Percentiles rank a stretch among this genome's conserved stretches.
Evolutionary conservation across 2,113 vertebrate species (phyloP).

Genomic region (Collichthys lucidus): DNA sequence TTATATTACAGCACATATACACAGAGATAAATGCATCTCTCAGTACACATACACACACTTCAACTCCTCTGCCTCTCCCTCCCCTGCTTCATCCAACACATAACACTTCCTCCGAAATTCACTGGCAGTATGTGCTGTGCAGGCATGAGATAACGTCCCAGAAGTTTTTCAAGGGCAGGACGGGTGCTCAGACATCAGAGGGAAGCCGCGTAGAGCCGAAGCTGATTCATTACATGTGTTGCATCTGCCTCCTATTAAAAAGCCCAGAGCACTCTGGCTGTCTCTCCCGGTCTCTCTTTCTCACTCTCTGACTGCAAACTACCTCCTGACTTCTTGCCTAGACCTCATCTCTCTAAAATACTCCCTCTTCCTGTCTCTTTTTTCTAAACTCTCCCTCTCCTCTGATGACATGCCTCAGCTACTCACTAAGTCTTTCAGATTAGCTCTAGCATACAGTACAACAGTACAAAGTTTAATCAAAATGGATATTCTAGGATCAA

Average conservation of each 20-base stretch:
- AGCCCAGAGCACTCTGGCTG: constrained; percentile 81
- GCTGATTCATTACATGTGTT: constrained; percentile 87
- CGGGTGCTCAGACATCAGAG: constrained; percentile 89
- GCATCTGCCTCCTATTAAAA: constrained; percentile 89
- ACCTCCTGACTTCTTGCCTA: constrained; percentile 58
- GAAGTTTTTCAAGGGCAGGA: constrained; percentile 87
- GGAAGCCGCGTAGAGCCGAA: constrained; percentile 81
- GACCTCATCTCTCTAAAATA: constrained; percentile 41
- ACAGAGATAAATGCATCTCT: neutral
- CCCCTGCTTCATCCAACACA: constrained; percentile 59
- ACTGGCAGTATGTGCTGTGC: constrained; percentile 74
- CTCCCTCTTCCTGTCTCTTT: constrained; percentile 49
- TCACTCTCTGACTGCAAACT: constrained; percentile 68
- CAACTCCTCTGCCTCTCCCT: constrained; percentile 28
- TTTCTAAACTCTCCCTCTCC: constrained; percentile 29
- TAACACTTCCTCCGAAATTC: constrained; percentile 73
- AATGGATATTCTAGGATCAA: neutral
- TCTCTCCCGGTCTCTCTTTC: constrained; percentile 69
- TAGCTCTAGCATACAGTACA: neutral
- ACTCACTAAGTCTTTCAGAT: constrained; percentile 37
- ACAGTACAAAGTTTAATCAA: constrained; percentile 2
- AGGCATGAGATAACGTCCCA: constrained; percentile 87
- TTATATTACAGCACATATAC: constrained; percentile 1
- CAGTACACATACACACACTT: constrained; percentile 29
- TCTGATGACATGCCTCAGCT: constrained; percentile 40